Evolutionary conservation across 2,113 vertebrate species (phyloP).

Genomic region (Brachypodius melanocephalos): DNA sequence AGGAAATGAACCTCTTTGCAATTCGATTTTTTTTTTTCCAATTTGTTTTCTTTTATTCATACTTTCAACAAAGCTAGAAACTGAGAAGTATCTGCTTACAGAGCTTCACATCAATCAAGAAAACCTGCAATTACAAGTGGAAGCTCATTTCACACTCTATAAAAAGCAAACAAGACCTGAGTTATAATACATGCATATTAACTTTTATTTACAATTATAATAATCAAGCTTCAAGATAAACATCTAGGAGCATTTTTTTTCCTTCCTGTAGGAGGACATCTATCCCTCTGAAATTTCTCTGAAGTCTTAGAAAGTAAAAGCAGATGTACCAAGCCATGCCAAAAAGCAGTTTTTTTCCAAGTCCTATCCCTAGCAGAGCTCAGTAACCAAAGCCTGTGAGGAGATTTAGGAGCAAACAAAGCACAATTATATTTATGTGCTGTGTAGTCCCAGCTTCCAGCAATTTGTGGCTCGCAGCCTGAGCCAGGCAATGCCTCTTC

Average conservation of each 20-base stretch:
- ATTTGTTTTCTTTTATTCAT: neutral
- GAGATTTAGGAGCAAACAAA: neutral
- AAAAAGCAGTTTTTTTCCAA: neutral
- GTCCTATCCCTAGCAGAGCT: neutral
- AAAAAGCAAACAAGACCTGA: neutral
- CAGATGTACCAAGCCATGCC: neutral
- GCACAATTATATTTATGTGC: neutral
- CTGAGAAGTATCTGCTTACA: neutral
- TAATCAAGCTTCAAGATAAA: neutral
- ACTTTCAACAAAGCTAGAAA: conserved; percentile 1
- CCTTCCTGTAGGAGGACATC: neutral
- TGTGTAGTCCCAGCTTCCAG: neutral
- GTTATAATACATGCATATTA: neutral
- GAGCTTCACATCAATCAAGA: neutral
- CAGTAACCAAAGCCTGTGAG: neutral
- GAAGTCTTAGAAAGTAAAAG: neutral
- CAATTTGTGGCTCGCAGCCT: neutral
- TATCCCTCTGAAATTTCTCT: neutral
- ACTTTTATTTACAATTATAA: neutral
- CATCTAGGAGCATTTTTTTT: neutral
- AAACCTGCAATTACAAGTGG: neutral
- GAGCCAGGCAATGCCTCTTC: neutral
- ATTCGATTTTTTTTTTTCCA: neutral
- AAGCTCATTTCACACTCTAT: conserved; percentile 11
- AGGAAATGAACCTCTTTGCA: neutral